Base-by-base conservation (phyloP, 2,113 vertebrate genomes). In the Phalacrocorax aristotelis region DNA sequence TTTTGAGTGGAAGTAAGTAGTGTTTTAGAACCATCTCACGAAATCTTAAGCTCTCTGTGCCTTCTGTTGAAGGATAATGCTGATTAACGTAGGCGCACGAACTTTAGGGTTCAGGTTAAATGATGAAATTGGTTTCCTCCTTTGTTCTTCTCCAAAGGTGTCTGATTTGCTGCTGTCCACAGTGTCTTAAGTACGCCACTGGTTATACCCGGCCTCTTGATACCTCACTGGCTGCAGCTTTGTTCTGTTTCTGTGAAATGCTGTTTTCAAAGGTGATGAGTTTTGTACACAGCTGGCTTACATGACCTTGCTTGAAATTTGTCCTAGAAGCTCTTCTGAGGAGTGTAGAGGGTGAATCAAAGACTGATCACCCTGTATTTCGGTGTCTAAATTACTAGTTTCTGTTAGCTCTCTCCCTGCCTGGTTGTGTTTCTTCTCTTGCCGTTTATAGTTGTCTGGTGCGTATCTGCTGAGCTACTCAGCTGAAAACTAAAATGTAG, bases 361-460 rank as follows among this genome's bases (percentile, higher is more conserved):
- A 62, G 49, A 8, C 27, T 62, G 34, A 34, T 14, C 4, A 12
- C 19, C 40, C 23, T 27, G 29, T 20, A 8, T 55, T 80, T n/a
- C 29, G 83, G 14, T 40, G 9, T 27, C 15, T 21, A 7, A 16
- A 32, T 51, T 40, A 7, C 40, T 64, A 1, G 3, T 46, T 60
- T 34, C 32, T 40, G 16, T 34, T 27, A 18, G 10, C 29, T 87
- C 15, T 26, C 14, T 80, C 25, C 19, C 9, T 88, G 30, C 20
- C 48, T 17, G 44, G 5, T 30, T 6, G 1, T 25, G 2, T 51
- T 66, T 49, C 77, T 65, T 69, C 38, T 34, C 42, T 52, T 52
- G 10, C 2, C 10, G 17, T 42, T 57, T 11, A 5, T 29, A 1
- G 16, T 16, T 0, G 0, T 12, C 29, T 57, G 64, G 34, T 42